Evolutionary conservation across 1,140 invertebrate genomes (phyloP).

Genomic region (Galleria mellonella): DNA sequence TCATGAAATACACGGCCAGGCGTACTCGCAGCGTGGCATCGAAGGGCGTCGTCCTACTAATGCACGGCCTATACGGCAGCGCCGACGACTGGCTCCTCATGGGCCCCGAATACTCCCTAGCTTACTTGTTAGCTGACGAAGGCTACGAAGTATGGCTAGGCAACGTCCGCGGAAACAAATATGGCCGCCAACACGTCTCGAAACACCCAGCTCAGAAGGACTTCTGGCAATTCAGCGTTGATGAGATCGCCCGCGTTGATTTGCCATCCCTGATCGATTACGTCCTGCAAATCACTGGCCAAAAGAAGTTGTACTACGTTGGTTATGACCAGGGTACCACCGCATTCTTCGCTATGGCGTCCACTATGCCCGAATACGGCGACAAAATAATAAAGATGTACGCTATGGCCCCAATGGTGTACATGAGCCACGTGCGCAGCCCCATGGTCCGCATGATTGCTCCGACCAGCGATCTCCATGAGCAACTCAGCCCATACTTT

Average conservation of each 20-base stretch:
- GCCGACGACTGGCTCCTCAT: conserved; percentile 78
- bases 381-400: conserved; percentile 78
- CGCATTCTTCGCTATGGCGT: conserved; percentile 71
- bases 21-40: conserved; percentile 9
- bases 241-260: conserved; percentile 85
- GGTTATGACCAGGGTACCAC: conserved; percentile 76
- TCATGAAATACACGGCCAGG: conserved; percentile 46
- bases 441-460: conserved; percentile 72
- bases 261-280: conserved; percentile 84
- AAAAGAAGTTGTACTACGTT: conserved; percentile 77
- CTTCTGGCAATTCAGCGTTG: conserved; percentile 76
- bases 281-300: conserved; percentile 73
- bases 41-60: conserved; percentile 73
- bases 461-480: conserved; percentile 72
- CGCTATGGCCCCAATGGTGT: conserved; percentile 80
- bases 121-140: conserved; percentile 64
- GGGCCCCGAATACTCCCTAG: conserved; percentile 73
- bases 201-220: conserved; percentile 59
- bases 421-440: conserved; percentile 75
- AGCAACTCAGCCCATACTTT: conserved; percentile 76
- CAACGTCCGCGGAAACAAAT: conserved; percentile 83
- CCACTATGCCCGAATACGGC: conserved; percentile 77
- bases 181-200: conserved; percentile 77
- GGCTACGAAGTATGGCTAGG: conserved; percentile 86
- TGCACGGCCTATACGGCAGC: conserved; percentile 80